Evolutionary conservation across 2,797 vertebrate species (phyloP).

Genomic region (Apogon hyalosoma): DNA sequence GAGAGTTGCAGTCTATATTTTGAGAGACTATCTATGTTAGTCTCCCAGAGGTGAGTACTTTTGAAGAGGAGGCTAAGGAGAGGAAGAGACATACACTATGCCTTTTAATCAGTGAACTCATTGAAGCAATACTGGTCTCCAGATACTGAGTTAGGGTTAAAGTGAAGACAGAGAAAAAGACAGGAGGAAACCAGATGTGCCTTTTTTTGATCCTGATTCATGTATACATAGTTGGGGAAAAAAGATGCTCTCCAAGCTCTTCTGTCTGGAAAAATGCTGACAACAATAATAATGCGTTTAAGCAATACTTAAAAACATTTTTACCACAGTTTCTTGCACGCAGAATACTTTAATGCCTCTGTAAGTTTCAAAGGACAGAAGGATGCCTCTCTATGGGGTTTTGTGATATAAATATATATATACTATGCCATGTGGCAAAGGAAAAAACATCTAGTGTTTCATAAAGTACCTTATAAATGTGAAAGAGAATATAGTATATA

Average conservation of each 20-base stretch:
- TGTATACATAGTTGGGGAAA: constrained; percentile 19
- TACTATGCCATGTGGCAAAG: too few relatives aligned
- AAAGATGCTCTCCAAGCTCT: constrained; percentile 16
- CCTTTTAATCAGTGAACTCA: constrained; percentile 66
- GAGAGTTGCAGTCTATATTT: constrained; percentile 54
- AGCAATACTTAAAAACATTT: neutral
- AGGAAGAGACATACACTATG: constrained; percentile 43
- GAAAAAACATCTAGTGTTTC: too few relatives aligned
- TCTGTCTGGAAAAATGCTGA: constrained; percentile 32
- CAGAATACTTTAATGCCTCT: constrained; percentile 5
- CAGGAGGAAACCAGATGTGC: constrained; percentile 17
- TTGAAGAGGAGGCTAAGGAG: constrained; percentile 56
- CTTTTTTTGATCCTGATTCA: constrained; percentile 35
- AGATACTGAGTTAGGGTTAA: constrained; percentile 30
- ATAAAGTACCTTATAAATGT: too few relatives aligned
- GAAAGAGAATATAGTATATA: too few relatives aligned
- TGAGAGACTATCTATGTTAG: constrained; percentile 60
- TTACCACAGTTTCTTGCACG: constrained; percentile 10
- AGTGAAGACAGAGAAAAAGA: constrained; percentile 31
- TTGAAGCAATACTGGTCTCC: constrained; percentile 54
- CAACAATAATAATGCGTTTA: neutral
- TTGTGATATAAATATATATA: too few relatives aligned
- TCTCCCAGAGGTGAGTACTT: constrained; percentile 56
- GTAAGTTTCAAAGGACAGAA: neutral
- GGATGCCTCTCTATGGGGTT: too few relatives aligned